Conservation (phyloP, 2,888 invertebrate genomes). For the Harmothoe impar region DNA sequence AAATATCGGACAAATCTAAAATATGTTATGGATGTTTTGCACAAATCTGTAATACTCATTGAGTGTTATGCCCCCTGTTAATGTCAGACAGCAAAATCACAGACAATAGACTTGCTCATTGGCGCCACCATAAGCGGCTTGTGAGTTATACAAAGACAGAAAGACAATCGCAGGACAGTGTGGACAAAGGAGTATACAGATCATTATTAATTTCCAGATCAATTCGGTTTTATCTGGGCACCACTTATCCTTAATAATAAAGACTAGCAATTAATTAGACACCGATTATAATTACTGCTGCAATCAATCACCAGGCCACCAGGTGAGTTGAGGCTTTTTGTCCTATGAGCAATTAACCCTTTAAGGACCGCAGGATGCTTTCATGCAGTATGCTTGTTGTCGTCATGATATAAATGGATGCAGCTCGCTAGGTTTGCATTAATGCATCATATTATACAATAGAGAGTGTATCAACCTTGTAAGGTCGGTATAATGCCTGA, state of each 20-base stretch:
- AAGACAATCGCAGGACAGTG: neutral
- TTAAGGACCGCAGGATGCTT: no score
- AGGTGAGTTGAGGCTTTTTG: slow-evolving; percentile 19
- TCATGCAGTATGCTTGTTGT: neutral
- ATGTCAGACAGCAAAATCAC: no score
- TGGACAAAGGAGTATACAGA: neutral
- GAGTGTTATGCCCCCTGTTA: no score
- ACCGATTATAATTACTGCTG: neutral
- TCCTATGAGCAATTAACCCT: slow-evolving; percentile 4
- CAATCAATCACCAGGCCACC: neutral
- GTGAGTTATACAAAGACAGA: neutral
- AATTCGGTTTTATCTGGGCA: slow-evolving; percentile 10
- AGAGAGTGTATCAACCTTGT: no score
- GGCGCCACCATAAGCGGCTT: neutral
- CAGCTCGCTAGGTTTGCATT: no score
- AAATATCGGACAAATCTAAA: no score
- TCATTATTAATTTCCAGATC: slow-evolving; percentile 24
- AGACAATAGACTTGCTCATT: no score
- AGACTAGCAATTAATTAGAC: neutral
- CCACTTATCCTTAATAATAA: slow-evolving; percentile 21
- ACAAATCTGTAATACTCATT: no score
- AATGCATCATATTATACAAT: no score
- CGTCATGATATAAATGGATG: neutral
- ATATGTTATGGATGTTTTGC: no score
- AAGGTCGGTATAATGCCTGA: no score